Evolutionary conservation across 2,888 invertebrate genomes (phyloP), one percentile per base, ranked within the genome.

Genomic region (Megalurothrips usitatus): DNA sequence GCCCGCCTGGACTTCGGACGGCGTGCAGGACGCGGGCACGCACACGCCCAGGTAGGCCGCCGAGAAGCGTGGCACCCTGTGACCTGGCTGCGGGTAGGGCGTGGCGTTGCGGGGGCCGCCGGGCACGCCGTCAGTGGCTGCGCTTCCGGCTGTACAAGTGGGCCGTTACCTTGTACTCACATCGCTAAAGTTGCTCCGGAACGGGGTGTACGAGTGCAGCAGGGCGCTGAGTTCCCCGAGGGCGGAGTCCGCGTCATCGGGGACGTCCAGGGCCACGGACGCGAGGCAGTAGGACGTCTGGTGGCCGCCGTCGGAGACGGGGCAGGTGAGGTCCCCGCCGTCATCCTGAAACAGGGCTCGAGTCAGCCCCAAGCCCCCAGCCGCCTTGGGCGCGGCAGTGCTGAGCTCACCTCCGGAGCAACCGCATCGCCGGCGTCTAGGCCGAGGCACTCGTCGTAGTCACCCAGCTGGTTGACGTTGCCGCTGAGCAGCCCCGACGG

Each of bases 401-500:
- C 34, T 43, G 34, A 6, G 34, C 34, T 2, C 34, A 43, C 34
- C 34, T 43, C 34, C 34, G 34, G 6, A 6, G 34, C 34, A 6
- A 2, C 6, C 34, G 2, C 34, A 2, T 43, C 34, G 34, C 34
- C 6, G 34, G 34, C 34, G 6, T 43, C 34, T 6, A 43, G 34
- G 34, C 86, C 84, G 43, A 92, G 87, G 85, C 92, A 92, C 85
- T 92, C 91, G 86, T 92, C 92, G 84, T 90, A 92, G 86, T 93
- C 92, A 0, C 93, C 92, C 80, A 91, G 90, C 84, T 92, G 93
- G 87, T 92, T 92, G 4, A 89, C 89, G 84, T 92, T 93, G 14
- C 92, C 92, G 84, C 89, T 91, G 48, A 93, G 86, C 78, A 92
- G 88, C 49, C 92, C 92, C 0, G 92, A 89, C 0, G 92, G 91